These are phyloP conservation scores for Dynastes hyllus DNA, from an alignment of 2,888 invertebrate species.

Conservation along the genomic window DNA sequence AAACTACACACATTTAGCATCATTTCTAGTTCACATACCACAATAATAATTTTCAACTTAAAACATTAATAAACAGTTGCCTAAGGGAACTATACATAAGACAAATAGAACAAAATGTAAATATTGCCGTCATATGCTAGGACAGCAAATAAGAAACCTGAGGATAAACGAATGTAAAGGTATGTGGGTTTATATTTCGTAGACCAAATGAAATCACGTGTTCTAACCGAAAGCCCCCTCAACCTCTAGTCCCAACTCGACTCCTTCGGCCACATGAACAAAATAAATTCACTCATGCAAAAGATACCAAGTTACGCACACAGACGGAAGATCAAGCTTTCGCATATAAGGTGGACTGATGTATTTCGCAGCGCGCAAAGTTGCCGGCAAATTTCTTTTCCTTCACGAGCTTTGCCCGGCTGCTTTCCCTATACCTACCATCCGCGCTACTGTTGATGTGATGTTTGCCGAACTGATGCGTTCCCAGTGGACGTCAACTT, in stretches of 20 bases:
- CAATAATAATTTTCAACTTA: no score
- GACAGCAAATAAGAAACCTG: not conserved
- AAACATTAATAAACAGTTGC: no score
- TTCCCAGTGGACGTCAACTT: conserved; percentile 66
- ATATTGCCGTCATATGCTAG: not conserved
- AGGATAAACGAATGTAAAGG: conserved; percentile 54
- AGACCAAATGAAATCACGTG: conserved; percentile 66
- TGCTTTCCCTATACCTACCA: conserved; percentile 63
- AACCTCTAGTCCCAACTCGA: conserved; percentile 57
- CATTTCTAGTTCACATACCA: no score
- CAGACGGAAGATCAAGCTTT: conserved; percentile 48
- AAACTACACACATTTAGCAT: no score
- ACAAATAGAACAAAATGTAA: not conserved
- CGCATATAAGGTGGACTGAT: conserved; percentile 54
- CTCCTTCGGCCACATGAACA: conserved; percentile 65
- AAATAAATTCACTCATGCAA: conserved; percentile 69
- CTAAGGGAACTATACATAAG: no score
- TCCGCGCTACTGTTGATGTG: conserved; percentile 62
- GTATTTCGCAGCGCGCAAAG: conserved; percentile 52
- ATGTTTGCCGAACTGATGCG: conserved; percentile 68
- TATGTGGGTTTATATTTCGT: conserved; percentile 57
- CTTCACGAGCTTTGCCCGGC: conserved; percentile 57
- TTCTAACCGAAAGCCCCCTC: conserved; percentile 59
- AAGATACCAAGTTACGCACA: conserved; percentile 63
- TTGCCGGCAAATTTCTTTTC: conserved; percentile 51